Conservation (phyloP, 2,888 invertebrate genomes). For the Protophormia terraenovae region DNA sequence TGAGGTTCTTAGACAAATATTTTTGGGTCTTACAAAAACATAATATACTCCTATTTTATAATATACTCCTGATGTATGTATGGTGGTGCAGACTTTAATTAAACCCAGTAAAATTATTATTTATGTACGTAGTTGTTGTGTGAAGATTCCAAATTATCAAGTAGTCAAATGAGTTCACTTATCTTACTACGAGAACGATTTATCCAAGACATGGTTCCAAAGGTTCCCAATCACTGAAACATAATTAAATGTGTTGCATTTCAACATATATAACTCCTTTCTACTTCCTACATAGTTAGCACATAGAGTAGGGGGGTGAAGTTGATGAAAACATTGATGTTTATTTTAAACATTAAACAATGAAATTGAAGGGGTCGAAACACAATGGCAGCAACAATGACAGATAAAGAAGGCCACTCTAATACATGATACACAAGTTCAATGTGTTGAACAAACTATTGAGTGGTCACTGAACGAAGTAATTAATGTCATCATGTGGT, state of each 20-base stretch:
- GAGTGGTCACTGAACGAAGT: slow-evolving; percentile 67
- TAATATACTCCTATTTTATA: too few species aligned
- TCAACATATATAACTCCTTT: slow-evolving; percentile 1
- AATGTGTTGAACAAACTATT: slow-evolving; percentile 57
- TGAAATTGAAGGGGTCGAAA: slow-evolving; percentile 26
- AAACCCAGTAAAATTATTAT: too few species aligned
- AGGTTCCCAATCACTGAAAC: background rate
- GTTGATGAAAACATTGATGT: slow-evolving; percentile 48
- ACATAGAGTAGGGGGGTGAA: background rate
- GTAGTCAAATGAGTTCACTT: too few species aligned
- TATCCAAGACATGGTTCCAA: background rate
- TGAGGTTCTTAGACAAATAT: too few species aligned
- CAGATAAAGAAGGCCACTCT: background rate
- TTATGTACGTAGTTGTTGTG: too few species aligned
- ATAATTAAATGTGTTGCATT: slow-evolving; percentile 14
- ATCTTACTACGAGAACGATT: too few species aligned
- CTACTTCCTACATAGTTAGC: slow-evolving; percentile 3
- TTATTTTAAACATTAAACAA: slow-evolving; percentile 47
- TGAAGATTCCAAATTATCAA: too few species aligned
- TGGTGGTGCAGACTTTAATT: too few species aligned
- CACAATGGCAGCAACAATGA: background rate
- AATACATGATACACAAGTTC: slow-evolving; percentile 8
- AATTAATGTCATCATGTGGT: slow-evolving; percentile 78
- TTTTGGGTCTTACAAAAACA: too few species aligned
- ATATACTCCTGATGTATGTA: too few species aligned